phyloP scores from a whole-genome alignment of 2,113 vertebrate species.

The Corvus hawaiiensis region DNA sequence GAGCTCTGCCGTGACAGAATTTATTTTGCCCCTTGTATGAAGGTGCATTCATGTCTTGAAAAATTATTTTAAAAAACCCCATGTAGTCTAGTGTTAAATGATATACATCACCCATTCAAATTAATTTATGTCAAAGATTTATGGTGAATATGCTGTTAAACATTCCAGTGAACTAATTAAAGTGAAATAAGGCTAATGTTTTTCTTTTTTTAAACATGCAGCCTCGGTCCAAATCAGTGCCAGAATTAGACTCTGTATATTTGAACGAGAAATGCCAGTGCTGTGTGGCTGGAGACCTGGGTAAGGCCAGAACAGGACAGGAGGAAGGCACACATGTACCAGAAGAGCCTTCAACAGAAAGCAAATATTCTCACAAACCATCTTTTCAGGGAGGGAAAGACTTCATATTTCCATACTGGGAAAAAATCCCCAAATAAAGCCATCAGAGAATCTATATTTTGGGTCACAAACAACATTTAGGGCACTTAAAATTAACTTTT shows the following conservation, averaged over 20 bases:
- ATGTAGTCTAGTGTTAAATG: background rate
- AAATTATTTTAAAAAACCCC: rapidly evolving
- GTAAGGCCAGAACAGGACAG: background rate
- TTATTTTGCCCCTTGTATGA: background rate
- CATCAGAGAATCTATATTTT: background rate
- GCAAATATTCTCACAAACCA: background rate
- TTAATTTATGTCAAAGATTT: background rate
- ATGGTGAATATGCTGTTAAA: background rate
- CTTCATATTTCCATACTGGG: background rate
- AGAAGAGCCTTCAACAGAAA: background rate
- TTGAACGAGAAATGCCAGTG: background rate
- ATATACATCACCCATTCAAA: background rate
- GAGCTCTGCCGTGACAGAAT: background rate
- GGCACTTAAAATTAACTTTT: background rate
- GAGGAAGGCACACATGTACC: background rate
- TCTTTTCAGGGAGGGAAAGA: background rate
- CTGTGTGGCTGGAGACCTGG: background rate
- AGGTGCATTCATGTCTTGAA: background rate
- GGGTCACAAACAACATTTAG: background rate
- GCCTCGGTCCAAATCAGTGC: background rate
- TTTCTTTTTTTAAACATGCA: background rate
- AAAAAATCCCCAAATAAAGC: background rate
- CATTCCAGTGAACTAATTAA: constrained; percentile 8
- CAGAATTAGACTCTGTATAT: background rate
- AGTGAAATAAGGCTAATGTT: constrained; percentile 17